Conservation (phyloP, 2,888 invertebrate species). For the Eupeodes luniger region DNA sequence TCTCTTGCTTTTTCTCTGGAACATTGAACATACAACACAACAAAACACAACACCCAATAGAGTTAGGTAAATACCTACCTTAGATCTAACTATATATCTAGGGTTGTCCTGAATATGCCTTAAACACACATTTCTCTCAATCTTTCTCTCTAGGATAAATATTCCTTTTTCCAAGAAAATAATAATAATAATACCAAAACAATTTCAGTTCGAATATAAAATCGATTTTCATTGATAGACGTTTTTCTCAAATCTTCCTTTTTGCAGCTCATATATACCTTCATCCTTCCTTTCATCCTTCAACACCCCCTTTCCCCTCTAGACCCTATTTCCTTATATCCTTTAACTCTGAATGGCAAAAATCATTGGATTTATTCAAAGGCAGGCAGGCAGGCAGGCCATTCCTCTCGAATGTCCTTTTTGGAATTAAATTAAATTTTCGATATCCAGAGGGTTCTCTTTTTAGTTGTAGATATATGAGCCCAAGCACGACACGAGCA, state of each 20-base stretch:
- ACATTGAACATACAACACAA: not conserved
- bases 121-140: not conserved
- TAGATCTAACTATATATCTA: too few relatives aligned
- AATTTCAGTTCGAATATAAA: constrained; percentile 23
- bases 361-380: constrained; percentile 60
- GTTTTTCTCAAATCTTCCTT: not conserved
- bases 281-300: not conserved
- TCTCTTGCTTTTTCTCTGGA: too few relatives aligned
- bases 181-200: constrained; percentile 1
- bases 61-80: not conserved
- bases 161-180: not conserved
- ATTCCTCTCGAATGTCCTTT: constrained; percentile 41
- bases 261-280: not conserved
- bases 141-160: not conserved
- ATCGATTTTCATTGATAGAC: constrained; percentile 43
- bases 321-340: not conserved
- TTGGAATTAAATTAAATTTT: constrained; percentile 69
- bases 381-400: constrained; percentile 11
- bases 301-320: not conserved
- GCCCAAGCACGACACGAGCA: not conserved
- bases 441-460: constrained; percentile 30
- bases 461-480: too few relatives aligned
- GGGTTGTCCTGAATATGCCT: not conserved
- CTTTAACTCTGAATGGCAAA: constrained; percentile 7
- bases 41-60: not conserved